Base-by-base conservation (phyloP, 2,888 invertebrate genomes). In the Mamestra brassicae region DNA sequence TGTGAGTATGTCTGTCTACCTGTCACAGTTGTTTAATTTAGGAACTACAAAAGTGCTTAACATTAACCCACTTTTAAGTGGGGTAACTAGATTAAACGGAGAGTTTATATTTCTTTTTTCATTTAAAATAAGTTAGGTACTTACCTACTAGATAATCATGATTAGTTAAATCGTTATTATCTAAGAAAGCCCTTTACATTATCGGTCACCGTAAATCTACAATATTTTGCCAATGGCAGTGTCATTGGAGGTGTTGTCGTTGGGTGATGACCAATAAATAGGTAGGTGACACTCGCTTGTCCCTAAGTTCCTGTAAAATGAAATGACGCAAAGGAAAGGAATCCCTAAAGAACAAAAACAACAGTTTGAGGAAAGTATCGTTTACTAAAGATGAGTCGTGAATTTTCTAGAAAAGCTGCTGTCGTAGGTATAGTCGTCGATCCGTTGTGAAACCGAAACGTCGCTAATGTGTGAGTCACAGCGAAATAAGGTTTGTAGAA, bases 371-470 rank as follows among this genome's bases (percentile, higher is more conserved):
- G 74, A 69, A 69, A 78, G 8, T 38, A n/a, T 36, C 10, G 3
- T 38, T 26, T 8, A 50, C 6, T 47, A 15, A 4, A 36, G 10
- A 34, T 75, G 69, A 70, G 36, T 73, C 42, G 50, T n/a, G 26
- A 65, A 61, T 78, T 69, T 71, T 81, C 82, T 75, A 60, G 71
- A 54, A 63, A 72, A 70, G 15, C 60, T 38, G 26, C 38, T 74
- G 67, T 60, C 80, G 71, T 57, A 78, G 66, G 58, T 60, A 42
- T 26, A 62, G 1, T 42, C 8, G 13, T 26, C 38, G 60, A 42
- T 65, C 69, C 38, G 45, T 79, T 81, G 66, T 81, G 78, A 83
- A 79, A 85, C 58, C 68, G n/a, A 76, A 73, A 81, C 45, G 54
- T 57, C 38, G 62, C 26, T 64, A 60, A 74, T 65, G 26, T 64